phyloP scores from a whole-genome alignment of 2,113 vertebrate genomes.

The Tympanuchus pallidicinctus region DNA sequence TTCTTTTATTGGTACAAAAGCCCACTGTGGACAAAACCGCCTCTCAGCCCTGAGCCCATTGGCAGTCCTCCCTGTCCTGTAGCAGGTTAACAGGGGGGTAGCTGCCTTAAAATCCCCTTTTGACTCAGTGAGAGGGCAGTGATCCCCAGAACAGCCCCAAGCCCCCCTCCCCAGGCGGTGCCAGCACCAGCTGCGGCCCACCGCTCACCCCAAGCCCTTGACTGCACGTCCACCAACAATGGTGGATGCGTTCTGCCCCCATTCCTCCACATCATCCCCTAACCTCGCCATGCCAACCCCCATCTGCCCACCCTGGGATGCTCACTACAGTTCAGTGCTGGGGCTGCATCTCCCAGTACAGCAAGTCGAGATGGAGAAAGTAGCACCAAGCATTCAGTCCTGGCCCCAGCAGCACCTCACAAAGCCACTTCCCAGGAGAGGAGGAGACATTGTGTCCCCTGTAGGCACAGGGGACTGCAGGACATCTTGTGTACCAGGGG shows the following conservation, averaged over 20 bases:
- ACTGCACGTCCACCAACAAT: neutral
- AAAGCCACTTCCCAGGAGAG: neutral
- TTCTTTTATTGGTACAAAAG: slow-evolving; percentile 71
- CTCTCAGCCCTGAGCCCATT: neutral
- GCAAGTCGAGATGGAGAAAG: neutral
- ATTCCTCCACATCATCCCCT: neutral
- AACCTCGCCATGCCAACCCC: neutral
- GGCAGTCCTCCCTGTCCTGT: slow-evolving; percentile 5
- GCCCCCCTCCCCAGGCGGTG: neutral
- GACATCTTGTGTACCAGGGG: neutral
- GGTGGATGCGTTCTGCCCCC: neutral
- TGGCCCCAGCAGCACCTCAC: neutral
- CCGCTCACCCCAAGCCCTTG: neutral
- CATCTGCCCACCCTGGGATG: neutral
- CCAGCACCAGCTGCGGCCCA: neutral
- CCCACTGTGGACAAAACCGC: slow-evolving; percentile 36
- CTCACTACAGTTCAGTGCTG: neutral
- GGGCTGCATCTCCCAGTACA: neutral
- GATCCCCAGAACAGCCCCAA: slow-evolving; percentile 10
- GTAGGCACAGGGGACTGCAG: neutral
- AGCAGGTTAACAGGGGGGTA: slow-evolving; percentile 6
- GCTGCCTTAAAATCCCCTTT: slow-evolving; percentile 23
- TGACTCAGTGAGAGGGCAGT: slow-evolving; percentile 10
- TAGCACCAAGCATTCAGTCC: neutral
- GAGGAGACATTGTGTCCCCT: neutral